Conservation (phyloP, 35 echinoderm and acorn worm species). For the Patiria miniata region DNA sequence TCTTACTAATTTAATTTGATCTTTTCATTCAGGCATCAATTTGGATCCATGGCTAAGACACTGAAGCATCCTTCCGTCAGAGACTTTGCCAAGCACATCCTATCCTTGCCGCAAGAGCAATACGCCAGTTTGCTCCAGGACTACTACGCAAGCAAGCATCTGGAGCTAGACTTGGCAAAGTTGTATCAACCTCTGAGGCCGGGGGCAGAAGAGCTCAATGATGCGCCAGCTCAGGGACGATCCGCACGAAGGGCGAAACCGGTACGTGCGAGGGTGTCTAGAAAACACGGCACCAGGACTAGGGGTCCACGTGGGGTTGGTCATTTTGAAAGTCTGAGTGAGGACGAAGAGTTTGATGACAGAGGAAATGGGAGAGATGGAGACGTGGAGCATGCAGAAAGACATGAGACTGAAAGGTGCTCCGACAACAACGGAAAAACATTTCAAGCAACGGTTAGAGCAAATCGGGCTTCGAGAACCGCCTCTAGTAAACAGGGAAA, state of each 20-base stretch:
- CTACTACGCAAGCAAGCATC: slow-evolving; percentile 51
- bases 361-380: neutral
- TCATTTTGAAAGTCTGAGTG: neutral
- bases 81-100: slow-evolving; percentile 49
- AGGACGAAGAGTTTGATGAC: neutral
- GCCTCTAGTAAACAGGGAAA: neutral
- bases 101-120: slow-evolving; percentile 15
- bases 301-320: neutral
- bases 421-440: neutral
- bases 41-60: slow-evolving; percentile 51
- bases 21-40: slow-evolving; percentile 54
- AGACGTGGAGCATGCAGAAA: neutral
- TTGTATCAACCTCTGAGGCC: neutral
- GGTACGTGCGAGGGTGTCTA: neutral
- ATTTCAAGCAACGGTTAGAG: neutral
- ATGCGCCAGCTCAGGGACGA: neutral
- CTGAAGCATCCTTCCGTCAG: slow-evolving; percentile 12
- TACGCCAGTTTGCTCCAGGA: slow-evolving; percentile 33
- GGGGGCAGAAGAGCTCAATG: neutral
- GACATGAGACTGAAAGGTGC: neutral
- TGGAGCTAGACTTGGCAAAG: slow-evolving; percentile 16
- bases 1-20: neutral
- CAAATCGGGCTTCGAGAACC: too few relatives aligned
- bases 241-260: neutral
- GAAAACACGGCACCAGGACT: neutral